Evolutionary conservation across 2,888 invertebrate species (phyloP).

Genomic region (Platerodrilus igneus): DNA sequence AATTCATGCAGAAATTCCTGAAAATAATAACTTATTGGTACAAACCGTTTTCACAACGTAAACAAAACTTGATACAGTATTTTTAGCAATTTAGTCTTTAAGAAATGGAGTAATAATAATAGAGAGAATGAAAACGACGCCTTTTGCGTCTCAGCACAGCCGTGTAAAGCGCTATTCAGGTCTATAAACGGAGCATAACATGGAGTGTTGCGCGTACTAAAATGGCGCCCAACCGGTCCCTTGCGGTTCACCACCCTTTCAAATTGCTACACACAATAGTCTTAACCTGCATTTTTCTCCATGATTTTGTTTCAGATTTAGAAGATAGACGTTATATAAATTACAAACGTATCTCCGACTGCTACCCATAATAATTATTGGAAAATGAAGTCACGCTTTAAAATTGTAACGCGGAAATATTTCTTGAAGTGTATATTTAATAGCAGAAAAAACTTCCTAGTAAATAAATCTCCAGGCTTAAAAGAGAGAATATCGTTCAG

Average conservation of each 20-base stretch:
- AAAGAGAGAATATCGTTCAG: slow-evolving; percentile 32
- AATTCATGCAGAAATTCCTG: no score
- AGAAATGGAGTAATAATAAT: slow-evolving; percentile 44
- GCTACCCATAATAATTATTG: no score
- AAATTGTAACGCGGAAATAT: no score
- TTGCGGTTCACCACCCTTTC: slow-evolving; percentile 37
- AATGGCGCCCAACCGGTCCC: slow-evolving; percentile 43
- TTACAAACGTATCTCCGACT: no score
- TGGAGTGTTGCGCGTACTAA: slow-evolving; percentile 39
- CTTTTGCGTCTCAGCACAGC: slow-evolving; percentile 45
- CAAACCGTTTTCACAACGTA: no score
- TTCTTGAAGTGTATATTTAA: no score
- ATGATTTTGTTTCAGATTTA: no score
- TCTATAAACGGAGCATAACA: slow-evolving; percentile 46
- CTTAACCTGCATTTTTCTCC: slow-evolving; percentile 1
- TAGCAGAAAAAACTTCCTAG: no score
- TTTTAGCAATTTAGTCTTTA: slow-evolving; percentile 28
- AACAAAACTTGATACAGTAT: slow-evolving; percentile 24
- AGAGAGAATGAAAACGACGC: slow-evolving; percentile 46
- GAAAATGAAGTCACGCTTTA: no score
- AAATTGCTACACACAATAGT: no score
- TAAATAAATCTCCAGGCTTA: slow-evolving; percentile 20
- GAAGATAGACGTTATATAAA: no score
- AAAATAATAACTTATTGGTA: no score
- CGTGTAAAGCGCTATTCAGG: slow-evolving; percentile 47